Base-by-base conservation (phyloP, 2,797 vertebrate genomes). In the Coccyzus lansbergi region DNA sequence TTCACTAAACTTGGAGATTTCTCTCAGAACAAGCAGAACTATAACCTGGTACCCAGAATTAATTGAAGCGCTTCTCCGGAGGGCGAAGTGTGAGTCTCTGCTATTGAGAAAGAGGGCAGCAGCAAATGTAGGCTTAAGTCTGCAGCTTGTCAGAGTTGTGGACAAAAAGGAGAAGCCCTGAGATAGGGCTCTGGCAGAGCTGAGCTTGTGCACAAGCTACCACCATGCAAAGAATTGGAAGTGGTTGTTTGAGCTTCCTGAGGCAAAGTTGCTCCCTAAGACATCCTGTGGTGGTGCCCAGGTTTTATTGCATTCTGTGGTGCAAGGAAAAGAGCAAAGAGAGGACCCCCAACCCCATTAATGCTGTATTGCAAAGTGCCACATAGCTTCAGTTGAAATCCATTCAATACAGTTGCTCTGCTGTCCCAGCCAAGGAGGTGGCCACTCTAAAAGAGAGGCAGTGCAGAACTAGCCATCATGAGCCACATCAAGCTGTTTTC, bases 401-500 rank as follows among this genome's bases (percentile, higher is more conserved):
- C 17, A 52, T 33, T 52, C 34, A 40, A 26, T 70, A 36, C 5
- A 1, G 9, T 65, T 36, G 51, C 25, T 65, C n/a, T 69, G 11
- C 28, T 68, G 52, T 53, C 19, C 28, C 49, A 79, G 70, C 1
- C 53, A 78, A 62, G 53, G 25, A 48, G n/a, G 15, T 13, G 8
- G 17, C 52, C 67, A 46, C 21, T 20, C 14, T 44, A 9, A 49
- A 59, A 56, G 31, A 56, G 55, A 72, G 9, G 8, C 40, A 44
- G 10, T 0, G 1, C 13, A 68, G 34, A 70, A 3, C 18, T 28
- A n/a, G 25, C 36, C 28, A 31, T 62, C 25, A 5, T 0, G 3
- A 85, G 20, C n/a, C 63, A 17, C 15, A 44, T 21, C 36, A 87
- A 78, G n/a, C 36, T 28, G 22, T n/a, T 80, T 53, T 72, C 8